Conservation (phyloP, 2,888 invertebrate genomes). For the Folsomia manolachei region DNA sequence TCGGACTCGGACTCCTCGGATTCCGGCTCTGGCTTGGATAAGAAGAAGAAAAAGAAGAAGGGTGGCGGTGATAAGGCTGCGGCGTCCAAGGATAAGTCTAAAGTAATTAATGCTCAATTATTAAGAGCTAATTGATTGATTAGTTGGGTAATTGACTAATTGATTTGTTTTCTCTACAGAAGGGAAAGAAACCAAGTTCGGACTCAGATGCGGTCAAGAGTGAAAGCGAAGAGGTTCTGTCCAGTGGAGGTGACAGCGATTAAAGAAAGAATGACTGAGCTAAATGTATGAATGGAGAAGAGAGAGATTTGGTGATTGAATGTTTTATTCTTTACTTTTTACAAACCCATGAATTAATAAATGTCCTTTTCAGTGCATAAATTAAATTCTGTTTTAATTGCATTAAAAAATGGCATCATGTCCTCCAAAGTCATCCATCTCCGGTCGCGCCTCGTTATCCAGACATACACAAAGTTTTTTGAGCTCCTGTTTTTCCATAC, state of each 20-base stretch:
- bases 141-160: background rate
- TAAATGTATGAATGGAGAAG: background rate
- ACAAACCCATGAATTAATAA: too few species aligned
- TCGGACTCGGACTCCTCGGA: slow-evolving; percentile 59
- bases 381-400: background rate
- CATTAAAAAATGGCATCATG: slow-evolving; percentile 1
- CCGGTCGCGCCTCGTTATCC: background rate
- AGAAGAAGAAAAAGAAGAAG: slow-evolving; percentile 50
- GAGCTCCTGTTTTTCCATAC: slow-evolving; percentile 28
- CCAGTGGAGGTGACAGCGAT: background rate
- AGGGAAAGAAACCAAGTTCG: background rate
- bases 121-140: background rate
- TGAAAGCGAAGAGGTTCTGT: too few species aligned
- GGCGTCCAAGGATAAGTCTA: background rate
- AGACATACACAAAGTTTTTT: slow-evolving; percentile 29
- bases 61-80: slow-evolving; percentile 18
- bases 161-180: background rate
- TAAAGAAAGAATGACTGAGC: background rate
- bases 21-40: slow-evolving; percentile 44
- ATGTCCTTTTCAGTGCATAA: background rate
- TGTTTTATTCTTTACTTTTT: too few species aligned
- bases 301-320: too few species aligned
- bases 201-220: background rate
- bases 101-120: background rate
- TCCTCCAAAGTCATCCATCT: background rate